Conservation (phyloP, 2,888 invertebrate genomes). For the Megaustenia siamemsis region DNA sequence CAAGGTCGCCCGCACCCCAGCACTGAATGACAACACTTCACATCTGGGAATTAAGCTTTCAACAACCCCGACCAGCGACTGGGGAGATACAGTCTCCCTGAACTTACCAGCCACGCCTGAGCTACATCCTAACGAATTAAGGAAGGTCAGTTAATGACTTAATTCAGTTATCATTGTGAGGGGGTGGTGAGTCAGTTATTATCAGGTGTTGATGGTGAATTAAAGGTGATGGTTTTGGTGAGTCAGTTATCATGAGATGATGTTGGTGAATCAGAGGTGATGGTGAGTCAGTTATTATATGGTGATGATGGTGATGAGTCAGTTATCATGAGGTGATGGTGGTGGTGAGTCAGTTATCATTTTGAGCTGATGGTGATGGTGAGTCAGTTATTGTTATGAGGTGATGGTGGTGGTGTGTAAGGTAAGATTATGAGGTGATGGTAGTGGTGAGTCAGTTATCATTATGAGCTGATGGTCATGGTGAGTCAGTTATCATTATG, state of each 20-base stretch:
- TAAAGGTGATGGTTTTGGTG: not conserved
- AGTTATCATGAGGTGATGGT: too few species aligned
- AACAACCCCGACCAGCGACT: constrained; percentile 40
- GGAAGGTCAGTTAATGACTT: constrained; percentile 60
- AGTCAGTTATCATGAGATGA: not conserved
- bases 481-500: too few species aligned
- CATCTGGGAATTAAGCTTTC: constrained; percentile 5
- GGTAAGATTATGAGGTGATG: not conserved
- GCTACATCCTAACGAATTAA: constrained; percentile 65
- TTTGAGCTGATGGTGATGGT: too few species aligned
- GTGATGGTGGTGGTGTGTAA: not conserved
- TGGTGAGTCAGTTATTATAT: not conserved
- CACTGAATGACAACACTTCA: constrained; percentile 31
- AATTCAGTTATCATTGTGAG: not conserved
- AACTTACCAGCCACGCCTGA: constrained; percentile 63
- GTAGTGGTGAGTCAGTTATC: too few species aligned
- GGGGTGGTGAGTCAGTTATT: not conserved
- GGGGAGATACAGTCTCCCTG: constrained; percentile 54
- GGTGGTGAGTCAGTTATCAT: too few species aligned
- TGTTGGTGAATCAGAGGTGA: not conserved
- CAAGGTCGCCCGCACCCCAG: constrained; percentile 48
- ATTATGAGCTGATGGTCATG: too few species aligned
- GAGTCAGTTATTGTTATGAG: not conserved
- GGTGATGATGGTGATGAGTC: not conserved
- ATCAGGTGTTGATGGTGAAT: not conserved